Evolutionary conservation across 2,797 vertebrate species (phyloP).

Genomic region (Siniperca scherzeri): DNA sequence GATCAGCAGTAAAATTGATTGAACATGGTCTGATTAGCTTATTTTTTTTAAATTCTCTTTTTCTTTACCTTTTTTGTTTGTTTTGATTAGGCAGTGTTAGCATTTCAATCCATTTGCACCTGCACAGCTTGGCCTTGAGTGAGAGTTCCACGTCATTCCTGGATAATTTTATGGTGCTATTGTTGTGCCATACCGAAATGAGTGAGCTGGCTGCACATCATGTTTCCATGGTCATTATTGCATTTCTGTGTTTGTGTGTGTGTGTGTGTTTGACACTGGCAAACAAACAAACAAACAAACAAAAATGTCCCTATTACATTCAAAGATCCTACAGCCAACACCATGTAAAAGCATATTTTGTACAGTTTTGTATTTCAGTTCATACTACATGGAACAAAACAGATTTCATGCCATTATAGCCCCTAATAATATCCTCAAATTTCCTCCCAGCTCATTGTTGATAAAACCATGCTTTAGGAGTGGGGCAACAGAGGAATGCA

Average conservation of each 20-base stretch:
- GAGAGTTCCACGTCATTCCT: constrained; percentile 32
- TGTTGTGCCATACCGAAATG: constrained; percentile 38
- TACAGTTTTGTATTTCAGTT: not conserved
- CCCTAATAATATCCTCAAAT: not conserved
- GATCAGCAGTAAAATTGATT: constrained; percentile 42
- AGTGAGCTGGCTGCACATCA: constrained; percentile 43
- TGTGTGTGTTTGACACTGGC: constrained; percentile 13
- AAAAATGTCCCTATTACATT: not conserved
- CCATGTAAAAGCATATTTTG: not conserved
- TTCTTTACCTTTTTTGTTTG: not conserved
- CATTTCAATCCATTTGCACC: constrained; percentile 21
- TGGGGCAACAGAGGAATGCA: not conserved
- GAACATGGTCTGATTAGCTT: constrained; percentile 6
- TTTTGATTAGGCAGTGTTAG: not conserved
- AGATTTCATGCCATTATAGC: not conserved
- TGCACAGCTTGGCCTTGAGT: constrained; percentile 27
- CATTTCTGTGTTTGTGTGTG: not conserved
- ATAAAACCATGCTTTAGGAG: not conserved
- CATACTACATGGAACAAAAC: not conserved
- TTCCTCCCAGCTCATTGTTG: not conserved
- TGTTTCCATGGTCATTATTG: constrained; percentile 22
- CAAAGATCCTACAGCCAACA: not conserved
- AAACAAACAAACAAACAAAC: constrained; percentile 9
- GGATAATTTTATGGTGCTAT: constrained; percentile 38
- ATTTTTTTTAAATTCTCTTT: not conserved